Base-by-base conservation (phyloP, 2,888 invertebrate species). In the Thymelicus sylvestris region DNA sequence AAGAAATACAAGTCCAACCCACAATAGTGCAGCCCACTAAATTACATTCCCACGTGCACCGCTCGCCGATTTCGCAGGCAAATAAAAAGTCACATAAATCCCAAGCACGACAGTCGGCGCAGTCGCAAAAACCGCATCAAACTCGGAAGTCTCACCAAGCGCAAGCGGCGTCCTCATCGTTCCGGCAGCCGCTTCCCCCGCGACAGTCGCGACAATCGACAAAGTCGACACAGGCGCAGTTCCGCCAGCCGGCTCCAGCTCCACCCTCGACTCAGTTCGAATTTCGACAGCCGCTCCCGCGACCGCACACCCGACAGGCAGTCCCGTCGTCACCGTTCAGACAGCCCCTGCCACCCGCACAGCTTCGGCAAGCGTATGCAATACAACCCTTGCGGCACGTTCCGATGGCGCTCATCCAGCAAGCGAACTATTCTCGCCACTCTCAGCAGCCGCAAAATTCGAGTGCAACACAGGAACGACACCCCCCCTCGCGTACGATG, bases 121-220 rank as follows among this genome's bases (percentile, higher is more conserved):
- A 39, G 24, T 24, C 50, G 15, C 67, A 50, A 19, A 61, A 50
- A 39, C 10, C 61, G n/a, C 63, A n/a, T 8, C 48, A 48, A 8
- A 13, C 8, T 38, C 39, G 60, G 55, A 2, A 41, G 31, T 50
- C 63, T 52, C 50, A 38, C 6, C 50, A 61, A 24, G 5, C 38
- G n/a, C 50, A 52, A 48, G n/a, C 24, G 1, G 1, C 50, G 8
- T 2, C 8, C 19, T 55, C 55, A 24, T n/a, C 59, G 7, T 38
- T 59, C 7, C 77, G 8, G 74, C 73, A 59, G n/a, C 59, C 59
- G n/a, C 39, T 38, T 6, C 31, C 74, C 73, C 60, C 73, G 75
- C 60, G 57, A 73, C 6, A 74, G 73, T 24, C 59, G 13, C 12
- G 39, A 7, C 59, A 59, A 19, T 62, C 44, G 38, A 19, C 19